Conservation (phyloP, 23 tunicate genomes). For the Trididemnum miniatum region DNA sequence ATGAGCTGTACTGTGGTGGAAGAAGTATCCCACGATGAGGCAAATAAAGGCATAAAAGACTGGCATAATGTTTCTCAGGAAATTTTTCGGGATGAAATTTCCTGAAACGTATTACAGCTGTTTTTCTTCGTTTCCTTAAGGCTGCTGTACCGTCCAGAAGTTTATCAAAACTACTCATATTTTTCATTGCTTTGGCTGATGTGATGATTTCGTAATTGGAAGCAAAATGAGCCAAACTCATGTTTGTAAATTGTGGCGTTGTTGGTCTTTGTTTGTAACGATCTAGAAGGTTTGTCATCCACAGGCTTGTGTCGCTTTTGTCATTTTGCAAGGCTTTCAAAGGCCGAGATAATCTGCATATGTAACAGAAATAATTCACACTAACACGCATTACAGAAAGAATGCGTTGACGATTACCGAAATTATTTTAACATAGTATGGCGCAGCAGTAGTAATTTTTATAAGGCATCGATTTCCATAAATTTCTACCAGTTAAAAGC, state of each 20-base stretch:
- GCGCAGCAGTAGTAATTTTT: too few species aligned
- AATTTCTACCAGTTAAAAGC: too few species aligned
- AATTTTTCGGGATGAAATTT: not conserved
- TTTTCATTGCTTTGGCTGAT: not conserved
- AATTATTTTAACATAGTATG: too few species aligned
- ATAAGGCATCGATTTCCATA: too few species aligned
- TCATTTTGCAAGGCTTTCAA: not conserved
- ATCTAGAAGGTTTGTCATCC: not conserved
- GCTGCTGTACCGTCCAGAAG: not conserved
- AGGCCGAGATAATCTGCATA: not conserved
- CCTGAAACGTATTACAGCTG: not conserved
- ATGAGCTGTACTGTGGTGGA: not conserved
- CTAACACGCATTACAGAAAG: too few species aligned
- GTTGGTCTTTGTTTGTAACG: not conserved
- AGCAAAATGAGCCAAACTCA: not conserved
- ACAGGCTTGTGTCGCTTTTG: not conserved
- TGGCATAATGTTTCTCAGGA: not conserved
- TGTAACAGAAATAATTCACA: too few species aligned
- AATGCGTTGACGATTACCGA: too few species aligned
- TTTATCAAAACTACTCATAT: too few species aligned
- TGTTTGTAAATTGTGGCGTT: not conserved
- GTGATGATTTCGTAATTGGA: not conserved
- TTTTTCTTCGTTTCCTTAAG: not conserved
- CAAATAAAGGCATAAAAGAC: not conserved
- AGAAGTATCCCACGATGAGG: not conserved